Evolutionary conservation across 1,140 invertebrate genomes (phyloP).

Genomic region (Ips typographus): DNA sequence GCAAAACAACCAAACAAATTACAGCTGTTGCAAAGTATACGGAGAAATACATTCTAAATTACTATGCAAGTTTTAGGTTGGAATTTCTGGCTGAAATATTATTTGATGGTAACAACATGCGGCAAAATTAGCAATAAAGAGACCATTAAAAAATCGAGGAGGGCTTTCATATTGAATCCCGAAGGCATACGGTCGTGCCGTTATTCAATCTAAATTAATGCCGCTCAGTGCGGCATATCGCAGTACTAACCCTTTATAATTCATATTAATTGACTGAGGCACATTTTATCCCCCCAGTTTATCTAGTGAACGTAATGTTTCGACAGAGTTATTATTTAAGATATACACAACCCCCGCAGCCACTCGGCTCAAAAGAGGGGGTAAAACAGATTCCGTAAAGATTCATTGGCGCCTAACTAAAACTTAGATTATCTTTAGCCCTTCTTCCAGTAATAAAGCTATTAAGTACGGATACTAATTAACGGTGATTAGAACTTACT

Average conservation of each 20-base stretch:
- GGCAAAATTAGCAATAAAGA: too few relatives aligned
- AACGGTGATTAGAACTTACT: conserved; percentile 19
- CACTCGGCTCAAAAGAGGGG: conserved; percentile 28
- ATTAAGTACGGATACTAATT: conserved; percentile 29
- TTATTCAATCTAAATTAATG: conserved; percentile 36
- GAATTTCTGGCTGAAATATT: too few relatives aligned
- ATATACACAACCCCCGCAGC: conserved; percentile 24
- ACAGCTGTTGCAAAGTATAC: too few relatives aligned
- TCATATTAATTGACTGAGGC: conserved; percentile 37
- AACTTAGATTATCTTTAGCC: conserved; percentile 26
- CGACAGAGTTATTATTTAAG: conserved; percentile 37
- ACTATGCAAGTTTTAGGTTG: too few relatives aligned
- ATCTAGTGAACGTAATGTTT: conserved; percentile 36
- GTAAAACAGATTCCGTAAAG: conserved; percentile 32
- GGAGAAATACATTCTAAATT: too few relatives aligned
- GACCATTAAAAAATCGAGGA: background rate
- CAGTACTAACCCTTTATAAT: conserved; percentile 35
- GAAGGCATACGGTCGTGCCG: conserved; percentile 15
- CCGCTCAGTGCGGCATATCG: conserved; percentile 28
- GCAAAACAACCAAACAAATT: too few relatives aligned
- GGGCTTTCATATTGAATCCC: conserved; percentile 11
- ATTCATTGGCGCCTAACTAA: conserved; percentile 30
- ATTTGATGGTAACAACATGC: too few relatives aligned
- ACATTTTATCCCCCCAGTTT: conserved; percentile 34
- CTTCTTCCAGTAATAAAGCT: conserved; percentile 27